Conservation (phyloP, 2,888 invertebrate species). For the Drosophila nr. medialis region DNA sequence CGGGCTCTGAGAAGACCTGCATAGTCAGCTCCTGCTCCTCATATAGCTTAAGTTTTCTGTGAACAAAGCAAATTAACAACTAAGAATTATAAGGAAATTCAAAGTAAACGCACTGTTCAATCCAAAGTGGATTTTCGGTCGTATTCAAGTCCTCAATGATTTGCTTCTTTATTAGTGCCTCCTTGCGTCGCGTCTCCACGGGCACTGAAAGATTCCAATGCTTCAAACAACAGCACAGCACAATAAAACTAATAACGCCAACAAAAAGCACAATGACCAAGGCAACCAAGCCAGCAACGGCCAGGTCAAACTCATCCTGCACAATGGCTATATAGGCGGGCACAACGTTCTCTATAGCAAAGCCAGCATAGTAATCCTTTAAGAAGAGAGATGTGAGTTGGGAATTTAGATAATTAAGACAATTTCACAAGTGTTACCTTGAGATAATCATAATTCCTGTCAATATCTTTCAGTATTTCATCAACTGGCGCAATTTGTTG, state of each 20-base stretch:
- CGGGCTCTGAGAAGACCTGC: slow-evolving; percentile 94
- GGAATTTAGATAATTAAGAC: not conserved
- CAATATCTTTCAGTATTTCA: slow-evolving; percentile 91
- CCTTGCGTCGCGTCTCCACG: slow-evolving; percentile 92
- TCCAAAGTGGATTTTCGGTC: slow-evolving; percentile 96
- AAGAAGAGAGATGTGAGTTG: slow-evolving; percentile 2
- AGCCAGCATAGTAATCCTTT: slow-evolving; percentile 88
- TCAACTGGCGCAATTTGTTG: slow-evolving; percentile 92
- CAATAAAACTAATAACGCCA: slow-evolving; percentile 93
- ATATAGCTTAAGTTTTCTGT: slow-evolving; percentile 92
- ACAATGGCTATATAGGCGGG: slow-evolving; percentile 88
- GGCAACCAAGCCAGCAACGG: slow-evolving; percentile 93
- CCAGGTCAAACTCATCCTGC: slow-evolving; percentile 93
- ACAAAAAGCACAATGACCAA: slow-evolving; percentile 93
- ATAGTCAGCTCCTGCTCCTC: slow-evolving; percentile 97
- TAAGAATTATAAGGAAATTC: rapidly evolving
- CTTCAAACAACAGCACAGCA: slow-evolving; percentile 94
- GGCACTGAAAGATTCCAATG: slow-evolving; percentile 94
- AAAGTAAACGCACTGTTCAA: slow-evolving; percentile 90
- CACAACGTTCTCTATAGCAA: slow-evolving; percentile 90
- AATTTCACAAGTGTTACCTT: slow-evolving; percentile 85
- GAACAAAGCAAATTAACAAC: slow-evolving; percentile 20
- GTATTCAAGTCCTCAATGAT: slow-evolving; percentile 94
- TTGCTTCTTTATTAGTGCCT: slow-evolving; percentile 92
- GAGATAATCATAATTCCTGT: slow-evolving; percentile 93